These are phyloP conservation scores for Hepsetus odoe DNA, from an alignment of 2,113 vertebrate species.

Conservation along the genomic window DNA sequence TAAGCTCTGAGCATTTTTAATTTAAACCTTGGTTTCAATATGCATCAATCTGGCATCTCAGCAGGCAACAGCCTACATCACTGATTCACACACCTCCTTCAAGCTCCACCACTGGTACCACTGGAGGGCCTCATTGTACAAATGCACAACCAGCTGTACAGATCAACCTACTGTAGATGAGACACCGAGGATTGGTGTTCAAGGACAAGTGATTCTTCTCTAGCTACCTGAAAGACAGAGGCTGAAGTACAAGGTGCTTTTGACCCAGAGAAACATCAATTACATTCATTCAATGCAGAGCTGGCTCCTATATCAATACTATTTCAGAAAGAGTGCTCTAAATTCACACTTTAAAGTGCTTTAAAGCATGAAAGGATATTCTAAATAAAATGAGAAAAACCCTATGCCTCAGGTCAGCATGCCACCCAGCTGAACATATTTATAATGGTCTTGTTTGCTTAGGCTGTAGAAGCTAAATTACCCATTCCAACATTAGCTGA, in stretches of 20 bases:
- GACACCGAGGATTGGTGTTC: background rate
- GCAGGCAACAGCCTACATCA: background rate
- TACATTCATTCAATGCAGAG: background rate
- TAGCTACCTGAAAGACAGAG: background rate
- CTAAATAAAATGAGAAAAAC: background rate
- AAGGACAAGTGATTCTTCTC: background rate
- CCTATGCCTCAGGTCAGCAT: background rate
- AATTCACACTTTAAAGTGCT: background rate
- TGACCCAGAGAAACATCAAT: background rate
- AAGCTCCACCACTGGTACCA: background rate
- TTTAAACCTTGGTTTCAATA: no score
- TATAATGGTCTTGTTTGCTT: background rate
- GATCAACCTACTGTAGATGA: background rate
- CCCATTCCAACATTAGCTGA: background rate
- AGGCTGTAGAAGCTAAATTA: constrained; percentile 20
- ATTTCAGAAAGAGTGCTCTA: background rate
- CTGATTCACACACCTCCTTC: background rate
- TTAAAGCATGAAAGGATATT: background rate
- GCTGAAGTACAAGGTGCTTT: background rate
- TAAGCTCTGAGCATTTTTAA: no score
- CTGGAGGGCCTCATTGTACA: constrained; percentile 21
- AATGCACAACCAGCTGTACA: constrained; percentile 22
- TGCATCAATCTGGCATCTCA: background rate
- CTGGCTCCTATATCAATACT: background rate
- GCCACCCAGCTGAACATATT: background rate